phyloP scores from a whole-genome alignment of 1,140 invertebrate species.

The Leucophenga varia region DNA sequence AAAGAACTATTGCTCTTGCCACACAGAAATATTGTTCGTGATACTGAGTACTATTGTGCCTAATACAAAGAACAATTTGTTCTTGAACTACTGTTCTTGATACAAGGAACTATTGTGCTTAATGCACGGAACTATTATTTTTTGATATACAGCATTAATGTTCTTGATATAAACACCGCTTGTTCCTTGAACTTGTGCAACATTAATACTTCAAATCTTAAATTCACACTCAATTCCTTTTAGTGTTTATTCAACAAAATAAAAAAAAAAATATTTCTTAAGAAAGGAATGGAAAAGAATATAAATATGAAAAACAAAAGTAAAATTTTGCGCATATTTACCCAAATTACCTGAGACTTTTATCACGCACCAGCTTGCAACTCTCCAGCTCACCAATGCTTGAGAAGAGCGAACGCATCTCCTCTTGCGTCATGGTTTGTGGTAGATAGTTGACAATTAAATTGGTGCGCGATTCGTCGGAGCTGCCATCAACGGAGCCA shows the following conservation, averaged over 20 bases:
- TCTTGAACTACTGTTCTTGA: no score
- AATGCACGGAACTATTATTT: not conserved
- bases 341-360: conserved; percentile 70
- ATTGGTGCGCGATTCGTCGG: conserved; percentile 69
- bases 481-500: conserved; percentile 61
- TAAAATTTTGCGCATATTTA: conserved; percentile 32
- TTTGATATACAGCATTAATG: not conserved
- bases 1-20: no score
- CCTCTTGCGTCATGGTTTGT: conserved; percentile 90
- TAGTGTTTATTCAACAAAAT: no score
- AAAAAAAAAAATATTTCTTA: not conserved
- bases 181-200: no score
- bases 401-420: conserved; percentile 81
- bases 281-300: not conserved
- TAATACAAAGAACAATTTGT: no score
- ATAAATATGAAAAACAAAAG: no score
- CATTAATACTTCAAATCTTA: no score
- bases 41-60: no score
- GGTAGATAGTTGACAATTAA: conserved; percentile 91
- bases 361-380: conserved; percentile 88
- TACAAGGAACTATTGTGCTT: no score
- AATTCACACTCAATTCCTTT: not conserved
- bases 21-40: no score
- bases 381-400: conserved; percentile 87
- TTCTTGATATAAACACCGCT: no score